Conservation (phyloP, 2,888 invertebrate species). For the Protophormia terraenovae region DNA sequence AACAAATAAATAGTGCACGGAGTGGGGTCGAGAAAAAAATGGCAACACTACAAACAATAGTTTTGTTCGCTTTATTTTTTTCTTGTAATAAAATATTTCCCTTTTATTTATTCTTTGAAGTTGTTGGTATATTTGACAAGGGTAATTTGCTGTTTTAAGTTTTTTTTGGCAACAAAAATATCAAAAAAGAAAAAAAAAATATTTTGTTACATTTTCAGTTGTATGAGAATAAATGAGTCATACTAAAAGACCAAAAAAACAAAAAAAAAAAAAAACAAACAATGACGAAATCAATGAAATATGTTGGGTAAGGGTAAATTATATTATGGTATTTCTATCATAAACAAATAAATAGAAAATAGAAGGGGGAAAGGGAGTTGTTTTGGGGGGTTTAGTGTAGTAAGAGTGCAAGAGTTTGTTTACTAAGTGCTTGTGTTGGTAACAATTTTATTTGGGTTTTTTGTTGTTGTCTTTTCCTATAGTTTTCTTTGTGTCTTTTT, state of each 20-base stretch:
- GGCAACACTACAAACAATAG: slow-evolving; percentile 46
- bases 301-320: slow-evolving; percentile 38
- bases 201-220: background rate
- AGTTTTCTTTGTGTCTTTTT: slow-evolving; percentile 11
- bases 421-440: slow-evolving; percentile 41
- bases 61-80: slow-evolving; percentile 21
- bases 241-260: too few relatives aligned
- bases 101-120: background rate
- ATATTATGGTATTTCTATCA: slow-evolving; percentile 37
- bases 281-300: slow-evolving; percentile 56
- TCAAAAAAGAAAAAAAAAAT: background rate
- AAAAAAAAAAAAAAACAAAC: slow-evolving; percentile 7
- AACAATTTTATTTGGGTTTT: slow-evolving; percentile 37
- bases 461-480: background rate
- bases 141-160: slow-evolving; percentile 59
- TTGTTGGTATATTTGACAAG: slow-evolving; percentile 56
- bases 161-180: slow-evolving; percentile 52
- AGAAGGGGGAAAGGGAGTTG: background rate
- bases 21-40: background rate
- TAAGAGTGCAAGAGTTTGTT: slow-evolving; percentile 5
- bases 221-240: slow-evolving; percentile 36
- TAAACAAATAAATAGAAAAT: background rate
- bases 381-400: background rate
- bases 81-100: slow-evolving; percentile 18
- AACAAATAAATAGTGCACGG: background rate